Evolutionary conservation across 2,888 invertebrate genomes (phyloP).

Genomic region (Mechanitis mazaeus): DNA sequence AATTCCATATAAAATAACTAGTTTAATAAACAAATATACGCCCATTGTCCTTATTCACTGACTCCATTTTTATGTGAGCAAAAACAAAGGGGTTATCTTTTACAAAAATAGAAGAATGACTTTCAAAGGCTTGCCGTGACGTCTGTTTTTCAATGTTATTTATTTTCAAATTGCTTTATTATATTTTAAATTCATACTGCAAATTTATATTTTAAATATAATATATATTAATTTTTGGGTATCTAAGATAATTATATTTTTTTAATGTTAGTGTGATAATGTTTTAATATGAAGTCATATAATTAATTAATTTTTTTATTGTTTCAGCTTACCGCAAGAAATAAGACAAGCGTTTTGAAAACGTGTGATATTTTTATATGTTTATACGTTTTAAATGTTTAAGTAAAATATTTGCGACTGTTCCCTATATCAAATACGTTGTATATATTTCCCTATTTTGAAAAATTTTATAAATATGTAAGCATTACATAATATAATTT

Average conservation of each 20-base stretch:
- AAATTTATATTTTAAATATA: too few species aligned
- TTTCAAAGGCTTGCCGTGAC: slow-evolving; percentile 1
- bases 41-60: slow-evolving; percentile 1
- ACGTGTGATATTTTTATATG: not conserved
- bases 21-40: not conserved
- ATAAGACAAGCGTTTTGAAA: slow-evolving; percentile 26
- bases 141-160: slow-evolving; percentile 1
- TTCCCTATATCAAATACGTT: too few species aligned
- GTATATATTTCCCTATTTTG: too few species aligned
- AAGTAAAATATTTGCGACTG: not conserved
- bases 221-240: too few species aligned
- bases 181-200: too few species aligned
- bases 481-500: too few species aligned
- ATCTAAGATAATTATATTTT: too few species aligned
- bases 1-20: not conserved
- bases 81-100: slow-evolving; percentile 5
- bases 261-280: not conserved
- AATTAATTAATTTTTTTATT: slow-evolving; percentile 9
- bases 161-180: not conserved
- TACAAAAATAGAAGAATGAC: slow-evolving; percentile 2
- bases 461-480: too few species aligned
- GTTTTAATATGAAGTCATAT: not conserved
- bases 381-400: slow-evolving; percentile 15
- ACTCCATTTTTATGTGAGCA: slow-evolving; percentile 3
- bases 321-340: slow-evolving; percentile 56